Base-by-base conservation (phyloP, 1,140 invertebrate genomes). In the Brachionus rubens region DNA sequence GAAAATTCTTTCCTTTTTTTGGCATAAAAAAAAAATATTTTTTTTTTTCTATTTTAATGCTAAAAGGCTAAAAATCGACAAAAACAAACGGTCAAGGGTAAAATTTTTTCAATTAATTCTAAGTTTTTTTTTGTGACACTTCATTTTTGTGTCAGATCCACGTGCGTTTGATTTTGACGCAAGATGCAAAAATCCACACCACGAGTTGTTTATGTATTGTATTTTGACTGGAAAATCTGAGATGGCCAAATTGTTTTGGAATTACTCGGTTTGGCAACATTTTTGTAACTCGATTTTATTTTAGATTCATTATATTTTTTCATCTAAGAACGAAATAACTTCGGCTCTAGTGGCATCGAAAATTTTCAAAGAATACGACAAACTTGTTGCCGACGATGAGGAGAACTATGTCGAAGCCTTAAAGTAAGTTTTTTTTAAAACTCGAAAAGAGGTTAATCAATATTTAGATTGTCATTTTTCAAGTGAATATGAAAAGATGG, bases 191-290 rank as follows among this genome's bases (percentile, higher is more conserved):
- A 48, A 75, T 75, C 30, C 48, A 1, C 16, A 30, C 12, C n/a
- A 54, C 1, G 50, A 75, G 16, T 6, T 75, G 10, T 75, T 75
- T 14, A 36, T 75, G 12, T 75, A 40, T 54, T 56, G 19, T 16
- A 47, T 59, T 41, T 4, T 75, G 19, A 75, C 72, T 24, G 72
- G 21, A 12, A 54, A 46, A 41, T 6, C 41, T 50, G 72, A 75
- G 41, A 54, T 75, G 19, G 72, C 72, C 12, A 54, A 46, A 56
- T 0, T 56, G 14, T 75, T 75, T 21, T 75, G 50, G 72, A 48
- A 59, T 33, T 59, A 59, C n/a, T 36, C 30, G 19, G 54, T 59
- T 41, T 50, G 6, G 21, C 24, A 30, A 6, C 4, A 16, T 3
- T 33, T 50, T 6, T 47, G 24, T 4, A 19, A 2, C 28, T 19